Conservation (phyloP, 2,888 invertebrate species). For the Keiferia lycopersicella region DNA sequence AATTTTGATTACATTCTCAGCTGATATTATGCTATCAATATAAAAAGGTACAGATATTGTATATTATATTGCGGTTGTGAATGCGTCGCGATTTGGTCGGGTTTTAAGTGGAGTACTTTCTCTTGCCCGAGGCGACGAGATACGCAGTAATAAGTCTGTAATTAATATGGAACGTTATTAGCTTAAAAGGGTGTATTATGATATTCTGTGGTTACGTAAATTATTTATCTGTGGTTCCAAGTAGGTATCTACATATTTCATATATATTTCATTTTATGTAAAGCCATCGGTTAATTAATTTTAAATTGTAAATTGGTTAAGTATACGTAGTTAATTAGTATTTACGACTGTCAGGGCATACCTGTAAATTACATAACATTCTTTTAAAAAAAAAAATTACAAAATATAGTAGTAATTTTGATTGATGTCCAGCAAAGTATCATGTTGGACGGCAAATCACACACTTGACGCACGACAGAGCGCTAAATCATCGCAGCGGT, state of each 20-base stretch:
- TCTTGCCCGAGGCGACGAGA: slow-evolving; percentile 29
- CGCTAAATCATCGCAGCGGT: no score
- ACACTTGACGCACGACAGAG: no score
- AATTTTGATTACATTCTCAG: slow-evolving; percentile 5
- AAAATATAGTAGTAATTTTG: no score
- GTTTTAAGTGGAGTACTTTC: slow-evolving; percentile 35
- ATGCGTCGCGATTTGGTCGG: slow-evolving; percentile 19
- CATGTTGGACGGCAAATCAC: no score
- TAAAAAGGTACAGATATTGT: slow-evolving; percentile 17
- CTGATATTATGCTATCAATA: background rate
- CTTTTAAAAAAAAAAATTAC: no score
- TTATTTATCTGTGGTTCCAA: background rate
- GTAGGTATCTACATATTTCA: background rate
- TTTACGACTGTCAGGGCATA: no score
- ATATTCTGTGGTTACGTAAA: slow-evolving; percentile 5
- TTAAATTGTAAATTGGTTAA: no score
- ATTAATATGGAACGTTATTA: slow-evolving; percentile 15
- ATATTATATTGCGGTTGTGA: background rate
- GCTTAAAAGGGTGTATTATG: slow-evolving; percentile 1
- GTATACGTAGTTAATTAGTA: no score
- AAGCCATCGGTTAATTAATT: no score
- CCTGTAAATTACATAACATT: no score
- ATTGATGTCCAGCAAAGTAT: no score
- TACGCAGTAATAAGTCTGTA: slow-evolving; percentile 21
- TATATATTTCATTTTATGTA: no score